Percentiles rank a stretch among this genome's conserved stretches.
phyloP scores from a whole-genome alignment of 2,888 invertebrate genomes.

The Vannuccia rotundouncinata region DNA sequence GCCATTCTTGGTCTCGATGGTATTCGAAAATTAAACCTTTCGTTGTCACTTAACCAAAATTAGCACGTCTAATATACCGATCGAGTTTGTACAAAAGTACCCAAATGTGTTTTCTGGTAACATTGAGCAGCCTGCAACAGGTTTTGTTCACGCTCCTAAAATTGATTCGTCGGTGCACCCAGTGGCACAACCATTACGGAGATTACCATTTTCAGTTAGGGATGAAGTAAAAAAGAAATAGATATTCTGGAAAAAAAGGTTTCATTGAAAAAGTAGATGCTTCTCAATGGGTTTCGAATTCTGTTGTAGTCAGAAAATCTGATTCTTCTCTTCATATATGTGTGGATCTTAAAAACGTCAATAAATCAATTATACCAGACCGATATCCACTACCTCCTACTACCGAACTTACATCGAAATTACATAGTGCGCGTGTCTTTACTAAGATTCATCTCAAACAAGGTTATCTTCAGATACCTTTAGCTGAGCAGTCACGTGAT shows the following conservation, averaged over 20 bases:
- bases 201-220: background rate
- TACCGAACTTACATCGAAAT: background rate
- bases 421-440: background rate
- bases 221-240: background rate
- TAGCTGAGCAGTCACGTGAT: constrained; percentile 15
- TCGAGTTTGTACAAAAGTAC: background rate
- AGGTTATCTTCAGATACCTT: background rate
- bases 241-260: background rate
- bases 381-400: background rate
- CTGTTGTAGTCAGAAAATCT: background rate
- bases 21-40: background rate
- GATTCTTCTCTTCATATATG: background rate
- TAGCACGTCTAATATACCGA: background rate
- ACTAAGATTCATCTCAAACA: constrained; percentile 1
- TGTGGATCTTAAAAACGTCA: background rate
- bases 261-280: background rate
- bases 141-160: constrained; percentile 17
- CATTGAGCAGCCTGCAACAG: constrained; percentile 2
- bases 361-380: background rate
- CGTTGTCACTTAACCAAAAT: constrained; percentile 13
- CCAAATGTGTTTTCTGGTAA: background rate
- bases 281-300: background rate
- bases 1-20: background rate
- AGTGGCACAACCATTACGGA: background rate
- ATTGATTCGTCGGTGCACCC: constrained; percentile 3